Base-by-base conservation (phyloP, 1,140 invertebrate genomes). In the Tenebrio molitor region DNA sequence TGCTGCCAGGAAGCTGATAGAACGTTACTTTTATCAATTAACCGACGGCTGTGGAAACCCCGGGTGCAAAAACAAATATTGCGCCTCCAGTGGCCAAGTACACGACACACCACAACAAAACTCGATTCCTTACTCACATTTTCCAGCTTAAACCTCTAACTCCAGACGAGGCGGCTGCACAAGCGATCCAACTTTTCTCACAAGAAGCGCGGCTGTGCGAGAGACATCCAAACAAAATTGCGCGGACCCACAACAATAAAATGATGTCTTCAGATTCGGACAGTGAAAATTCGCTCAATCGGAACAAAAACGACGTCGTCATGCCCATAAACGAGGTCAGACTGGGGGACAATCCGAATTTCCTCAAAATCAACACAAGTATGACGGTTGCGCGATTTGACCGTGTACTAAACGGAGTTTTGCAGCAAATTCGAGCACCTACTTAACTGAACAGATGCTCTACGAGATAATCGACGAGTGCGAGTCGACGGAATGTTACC, bases 21-120 rank as follows among this genome's bases (percentile, higher is more conserved):
- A 96, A 83, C 90, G 92, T 76, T 97, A 97, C 84, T 97, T 97
- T 83, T 95, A 95, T 84, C 94, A 97, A 85, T 85, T 97, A 66
- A 91, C 92, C 8, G 91, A 96, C 83, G 95, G 95, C 70, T 97
- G 95, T 86, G 95, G 95, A 4, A 94, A 96, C 82, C 85, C 89
- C 5, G 86, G 89, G 65, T 97, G 95, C 85, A 87, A 89, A 74
- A 97, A 97, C 86, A 87, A 89, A 78, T 87, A 92, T 82, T 97
- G 95, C 88, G 93, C 93, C 71, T 97, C 95, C 16, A 95, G 93
- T 84, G 92, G 92, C 79, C 89, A 92, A 83, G 92, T 95, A 85
- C 7, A 12, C 36, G n/a, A 17, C 7, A 19, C 15, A 19, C 41
- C 33, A 12, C 14, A 10, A 16, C 23, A 15, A n/a, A n/a, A n/a